phyloP scores from a whole-genome alignment of 2,113 vertebrate genomes.

The Sigmodon hispidus region DNA sequence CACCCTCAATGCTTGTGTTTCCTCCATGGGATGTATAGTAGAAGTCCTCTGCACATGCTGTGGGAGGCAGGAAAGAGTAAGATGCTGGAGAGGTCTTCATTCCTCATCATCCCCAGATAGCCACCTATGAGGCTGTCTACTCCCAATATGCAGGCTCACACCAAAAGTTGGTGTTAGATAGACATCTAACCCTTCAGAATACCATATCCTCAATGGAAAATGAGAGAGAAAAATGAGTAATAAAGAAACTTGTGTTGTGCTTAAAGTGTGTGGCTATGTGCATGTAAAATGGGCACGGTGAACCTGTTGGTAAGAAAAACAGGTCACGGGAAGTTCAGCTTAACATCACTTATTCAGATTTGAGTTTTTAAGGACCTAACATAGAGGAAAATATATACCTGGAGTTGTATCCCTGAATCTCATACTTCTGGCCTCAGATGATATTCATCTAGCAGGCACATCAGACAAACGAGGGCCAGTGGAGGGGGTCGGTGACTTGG shows the following conservation, averaged over 20 bases:
- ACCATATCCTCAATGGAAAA: neutral
- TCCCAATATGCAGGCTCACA: neutral
- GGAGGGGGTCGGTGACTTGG: neutral
- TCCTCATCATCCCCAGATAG: rapidly evolving
- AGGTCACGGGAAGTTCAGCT: neutral
- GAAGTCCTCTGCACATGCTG: slow-evolving; percentile 94
- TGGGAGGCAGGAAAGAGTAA: neutral
- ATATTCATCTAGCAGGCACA: neutral
- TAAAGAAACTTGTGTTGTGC: neutral
- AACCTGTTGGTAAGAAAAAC: neutral
- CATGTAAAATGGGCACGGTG: neutral
- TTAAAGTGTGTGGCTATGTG: neutral
- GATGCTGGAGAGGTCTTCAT: rapidly evolving
- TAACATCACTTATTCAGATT: neutral
- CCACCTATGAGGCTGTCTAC: rapidly evolving
- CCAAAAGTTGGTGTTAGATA: neutral
- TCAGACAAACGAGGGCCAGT: neutral
- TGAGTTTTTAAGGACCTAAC: neutral
- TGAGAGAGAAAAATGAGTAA: neutral
- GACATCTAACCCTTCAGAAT: neutral
- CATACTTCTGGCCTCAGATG: neutral
- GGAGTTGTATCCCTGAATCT: neutral
- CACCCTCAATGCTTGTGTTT: slow-evolving; percentile 89
- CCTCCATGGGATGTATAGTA: slow-evolving; percentile 92
- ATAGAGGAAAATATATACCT: neutral